Evolutionary conservation across 1,140 invertebrate species (phyloP).

Genomic region (Zaprionus kolodkinae): DNA sequence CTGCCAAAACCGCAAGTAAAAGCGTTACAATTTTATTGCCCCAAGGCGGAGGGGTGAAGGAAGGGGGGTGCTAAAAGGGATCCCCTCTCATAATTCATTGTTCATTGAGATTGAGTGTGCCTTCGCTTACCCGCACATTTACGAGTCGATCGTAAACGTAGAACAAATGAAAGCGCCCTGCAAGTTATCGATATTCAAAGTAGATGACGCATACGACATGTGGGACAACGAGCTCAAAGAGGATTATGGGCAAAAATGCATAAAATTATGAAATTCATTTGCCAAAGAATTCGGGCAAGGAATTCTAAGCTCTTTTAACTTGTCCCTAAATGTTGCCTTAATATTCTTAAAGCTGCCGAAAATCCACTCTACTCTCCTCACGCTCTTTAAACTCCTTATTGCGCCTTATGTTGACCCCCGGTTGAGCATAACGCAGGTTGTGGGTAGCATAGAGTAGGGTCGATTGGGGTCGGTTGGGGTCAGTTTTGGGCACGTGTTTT

Average conservation of each 20-base stretch:
- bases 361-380: too few species aligned
- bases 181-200: constrained; percentile 53
- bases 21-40: constrained; percentile 69
- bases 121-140: constrained; percentile 8
- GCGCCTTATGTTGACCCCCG: background rate
- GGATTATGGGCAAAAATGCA: background rate
- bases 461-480: background rate
- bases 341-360: background rate
- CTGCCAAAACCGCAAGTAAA: constrained; percentile 59
- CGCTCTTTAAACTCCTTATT: background rate
- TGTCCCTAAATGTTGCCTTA: background rate
- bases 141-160: constrained; percentile 38
- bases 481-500: constrained; percentile 24
- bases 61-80: background rate
- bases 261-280: background rate
- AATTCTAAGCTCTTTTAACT: background rate
- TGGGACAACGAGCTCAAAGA: background rate
- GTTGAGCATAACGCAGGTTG: background rate
- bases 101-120: constrained; percentile 45
- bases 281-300: background rate
- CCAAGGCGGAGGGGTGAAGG: background rate
- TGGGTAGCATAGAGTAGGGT: too few species aligned
- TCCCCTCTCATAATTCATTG: constrained; percentile 44
- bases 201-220: constrained; percentile 39
- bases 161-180: constrained; percentile 27